phyloP scores from a whole-genome alignment of 2,113 vertebrate species.

The Noturus placidus region DNA sequence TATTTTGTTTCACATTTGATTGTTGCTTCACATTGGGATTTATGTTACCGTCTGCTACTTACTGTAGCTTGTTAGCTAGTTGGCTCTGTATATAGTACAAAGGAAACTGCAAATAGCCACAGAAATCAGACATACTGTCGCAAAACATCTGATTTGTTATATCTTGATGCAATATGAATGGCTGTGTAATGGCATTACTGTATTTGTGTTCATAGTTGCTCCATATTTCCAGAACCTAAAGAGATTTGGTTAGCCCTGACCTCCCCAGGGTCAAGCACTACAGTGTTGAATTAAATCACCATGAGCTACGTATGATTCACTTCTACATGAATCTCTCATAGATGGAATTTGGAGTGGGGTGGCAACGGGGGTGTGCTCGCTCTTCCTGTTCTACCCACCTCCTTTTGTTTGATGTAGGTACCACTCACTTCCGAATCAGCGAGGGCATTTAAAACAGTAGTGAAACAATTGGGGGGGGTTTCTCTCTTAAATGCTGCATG shows the following conservation, averaged over 20 bases:
- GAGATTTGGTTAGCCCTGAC: background rate
- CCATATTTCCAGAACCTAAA: background rate
- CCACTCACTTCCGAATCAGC: background rate
- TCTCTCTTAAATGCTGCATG: conserved; percentile 25
- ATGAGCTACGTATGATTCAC: background rate
- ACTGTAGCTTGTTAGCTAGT: background rate
- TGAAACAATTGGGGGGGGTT: background rate
- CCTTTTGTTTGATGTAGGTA: background rate
- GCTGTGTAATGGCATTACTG: background rate
- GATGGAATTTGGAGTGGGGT: background rate
- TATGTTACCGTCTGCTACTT: background rate
- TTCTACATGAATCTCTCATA: background rate
- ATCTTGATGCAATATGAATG: background rate
- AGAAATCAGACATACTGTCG: background rate
- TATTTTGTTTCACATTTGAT: background rate
- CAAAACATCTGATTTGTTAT: background rate
- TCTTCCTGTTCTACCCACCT: background rate
- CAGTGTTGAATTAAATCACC: background rate
- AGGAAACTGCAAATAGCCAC: background rate
- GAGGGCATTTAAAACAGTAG: background rate
- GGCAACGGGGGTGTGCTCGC: no score
- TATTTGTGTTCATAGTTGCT: background rate
- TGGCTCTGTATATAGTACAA: background rate
- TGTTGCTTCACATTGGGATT: background rate
- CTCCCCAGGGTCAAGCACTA: background rate